Conservation (phyloP, 2,113 vertebrate genomes). For the Capricornis sumatraensis region DNA sequence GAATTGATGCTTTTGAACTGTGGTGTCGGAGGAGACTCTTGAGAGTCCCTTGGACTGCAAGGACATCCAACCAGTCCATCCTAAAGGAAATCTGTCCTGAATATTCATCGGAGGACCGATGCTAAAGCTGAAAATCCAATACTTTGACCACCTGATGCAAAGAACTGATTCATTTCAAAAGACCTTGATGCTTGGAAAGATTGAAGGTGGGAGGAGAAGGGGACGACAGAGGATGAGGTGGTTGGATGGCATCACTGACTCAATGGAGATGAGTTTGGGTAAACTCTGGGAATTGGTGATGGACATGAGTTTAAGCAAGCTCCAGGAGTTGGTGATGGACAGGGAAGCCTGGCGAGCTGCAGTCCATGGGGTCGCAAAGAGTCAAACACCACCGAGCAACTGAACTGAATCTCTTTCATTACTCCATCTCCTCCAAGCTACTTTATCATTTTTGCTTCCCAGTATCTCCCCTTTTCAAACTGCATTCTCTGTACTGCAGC, state of each 20-base stretch:
- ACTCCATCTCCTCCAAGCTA: neutral
- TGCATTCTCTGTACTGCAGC: neutral
- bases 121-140: neutral
- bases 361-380: neutral
- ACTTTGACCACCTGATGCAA: neutral
- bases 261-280: neutral
- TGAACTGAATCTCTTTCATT: neutral
- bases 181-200: neutral
- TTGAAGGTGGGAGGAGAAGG: neutral
- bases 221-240: neutral
- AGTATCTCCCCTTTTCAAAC: neutral
- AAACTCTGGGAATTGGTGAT: neutral
- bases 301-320: neutral
- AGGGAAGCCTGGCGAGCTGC: neutral
- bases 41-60: neutral
- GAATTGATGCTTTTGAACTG: neutral
- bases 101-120: neutral
- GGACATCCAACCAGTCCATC: neutral
- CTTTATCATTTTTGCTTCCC: neutral
- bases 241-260: neutral
- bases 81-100: neutral
- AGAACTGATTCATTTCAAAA: neutral
- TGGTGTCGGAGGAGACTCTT: neutral
- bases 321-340: neutral
- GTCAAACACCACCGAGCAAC: fast-evolving